These are phyloP conservation scores for Strigamia crassipes DNA, from an alignment of 2,888 invertebrate species.

Conservation along the genomic window DNA sequence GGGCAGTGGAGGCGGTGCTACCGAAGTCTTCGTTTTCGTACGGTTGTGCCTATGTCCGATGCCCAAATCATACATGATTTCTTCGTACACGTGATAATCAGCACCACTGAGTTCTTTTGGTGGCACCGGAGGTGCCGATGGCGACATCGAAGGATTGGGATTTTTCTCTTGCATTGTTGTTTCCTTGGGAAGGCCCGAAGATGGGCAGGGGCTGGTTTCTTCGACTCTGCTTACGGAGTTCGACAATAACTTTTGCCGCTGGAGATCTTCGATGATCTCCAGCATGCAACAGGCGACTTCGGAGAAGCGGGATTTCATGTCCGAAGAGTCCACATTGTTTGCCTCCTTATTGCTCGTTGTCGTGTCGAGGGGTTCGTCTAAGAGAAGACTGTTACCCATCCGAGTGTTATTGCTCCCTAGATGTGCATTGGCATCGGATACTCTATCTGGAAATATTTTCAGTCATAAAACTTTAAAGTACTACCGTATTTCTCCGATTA, in stretches of 20 bases:
- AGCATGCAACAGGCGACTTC: constrained; percentile 57
- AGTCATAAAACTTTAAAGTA: too few species aligned
- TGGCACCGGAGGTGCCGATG: too few species aligned
- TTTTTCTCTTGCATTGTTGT: constrained; percentile 44
- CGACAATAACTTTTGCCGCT: constrained; percentile 52
- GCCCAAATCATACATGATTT: constrained; percentile 55
- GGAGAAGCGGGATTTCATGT: constrained; percentile 54
- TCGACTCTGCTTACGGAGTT: not conserved
- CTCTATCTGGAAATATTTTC: not conserved
- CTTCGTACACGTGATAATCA: constrained; percentile 57
- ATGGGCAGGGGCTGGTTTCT: constrained; percentile 17
- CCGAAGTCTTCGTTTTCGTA: not conserved
- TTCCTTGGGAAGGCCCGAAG: constrained; percentile 37
- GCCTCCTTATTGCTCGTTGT: not conserved
- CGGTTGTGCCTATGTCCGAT: not conserved
- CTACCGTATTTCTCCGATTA: too few species aligned
- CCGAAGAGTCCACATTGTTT: not conserved
- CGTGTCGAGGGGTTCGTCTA: not conserved
- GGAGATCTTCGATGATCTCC: constrained; percentile 57
- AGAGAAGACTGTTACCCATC: not conserved
- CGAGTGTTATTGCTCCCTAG: not conserved
- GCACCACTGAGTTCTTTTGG: constrained; percentile 48
- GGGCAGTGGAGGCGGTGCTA: constrained; percentile 54
- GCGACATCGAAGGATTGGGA: not conserved
- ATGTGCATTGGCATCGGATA: not conserved